Base-by-base conservation (phyloP, 2,113 vertebrate species). In the Tetrax tetrax region DNA sequence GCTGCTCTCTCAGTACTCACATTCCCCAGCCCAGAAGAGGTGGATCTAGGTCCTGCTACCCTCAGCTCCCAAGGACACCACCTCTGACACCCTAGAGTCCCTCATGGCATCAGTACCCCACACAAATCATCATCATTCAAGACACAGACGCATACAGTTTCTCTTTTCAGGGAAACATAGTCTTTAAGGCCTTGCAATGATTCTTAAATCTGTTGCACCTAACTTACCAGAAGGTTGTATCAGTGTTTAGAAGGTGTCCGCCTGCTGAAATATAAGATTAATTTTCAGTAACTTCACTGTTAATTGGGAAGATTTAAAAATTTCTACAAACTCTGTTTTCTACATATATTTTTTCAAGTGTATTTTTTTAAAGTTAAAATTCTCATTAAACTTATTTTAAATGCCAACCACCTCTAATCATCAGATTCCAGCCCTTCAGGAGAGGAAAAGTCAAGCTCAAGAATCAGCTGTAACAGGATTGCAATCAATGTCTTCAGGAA, bases 401-500 rank as follows among this genome's bases (percentile, higher is more conserved):
- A 89, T 76, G 72, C 87, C 77, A 96, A 1, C 45, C 13, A 76
- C 45, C 61, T 82, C 65, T 54, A 75, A 81, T 72, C 57, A 87
- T 92, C 69, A 61, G 27, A 82, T 69, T 93, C 38, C 65, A 96
- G 9, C 82, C 57, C 68, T 84, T 84, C 22, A 45, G 88, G 76
- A 95, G 48, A 84, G 12, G 38, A 92, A 91, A 95, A 81, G 56
- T 86, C 75, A 95, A 95, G 88, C 76, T 94, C 91, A 95, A 76
- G 65, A 89, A 94, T 80, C 37, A 71, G 28, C 66, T 89, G 41
- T 47, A 87, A 57, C 25, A 89, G 47, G 78, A 88, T 47, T 83
- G 56, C 75, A 95, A 87, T 94, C 94, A 80, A 89, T 95, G 77
- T 54, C 77, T 61, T 72, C 80, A 91, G 89, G 77, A 96, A 95